Evolutionary conservation across 2,797 vertebrate species (phyloP).

Genomic region (Malacoctenus gilli): DNA sequence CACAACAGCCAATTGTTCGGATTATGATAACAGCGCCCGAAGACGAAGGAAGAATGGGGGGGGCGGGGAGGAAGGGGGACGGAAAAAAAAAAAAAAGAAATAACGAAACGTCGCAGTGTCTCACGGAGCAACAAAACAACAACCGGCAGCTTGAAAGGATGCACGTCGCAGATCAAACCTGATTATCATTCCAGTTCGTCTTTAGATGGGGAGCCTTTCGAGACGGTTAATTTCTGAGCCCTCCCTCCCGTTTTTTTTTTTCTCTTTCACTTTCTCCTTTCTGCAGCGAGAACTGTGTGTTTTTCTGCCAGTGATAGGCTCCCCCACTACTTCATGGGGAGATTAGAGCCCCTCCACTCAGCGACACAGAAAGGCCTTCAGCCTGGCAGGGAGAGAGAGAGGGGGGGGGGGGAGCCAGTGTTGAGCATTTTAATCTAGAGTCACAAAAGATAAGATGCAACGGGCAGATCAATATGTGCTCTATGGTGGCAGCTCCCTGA

Average conservation of each 20-base stretch:
- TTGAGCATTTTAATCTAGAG: slow-evolving; percentile 82
- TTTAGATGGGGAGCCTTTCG: slow-evolving; percentile 52
- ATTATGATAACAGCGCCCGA: slow-evolving; percentile 63
- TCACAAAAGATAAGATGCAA: slow-evolving; percentile 82
- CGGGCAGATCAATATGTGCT: slow-evolving; percentile 81
- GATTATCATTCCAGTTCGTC: slow-evolving; percentile 60
- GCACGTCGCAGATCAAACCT: slow-evolving; percentile 44
- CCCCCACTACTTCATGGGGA: slow-evolving; percentile 75
- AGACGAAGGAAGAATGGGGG: slow-evolving; percentile 43
- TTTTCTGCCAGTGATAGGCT: slow-evolving; percentile 66
- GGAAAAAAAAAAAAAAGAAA: neutral
- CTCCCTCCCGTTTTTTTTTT: too few relatives aligned
- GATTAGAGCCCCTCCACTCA: slow-evolving; percentile 83
- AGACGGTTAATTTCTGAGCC: slow-evolving; percentile 64
- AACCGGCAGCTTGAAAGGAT: slow-evolving; percentile 44
- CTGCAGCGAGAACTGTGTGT: slow-evolving; percentile 46
- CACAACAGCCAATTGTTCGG: slow-evolving; percentile 68
- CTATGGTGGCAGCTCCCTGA: slow-evolving; percentile 75
- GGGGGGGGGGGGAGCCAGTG: slow-evolving; percentile 64
- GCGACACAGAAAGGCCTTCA: slow-evolving; percentile 82
- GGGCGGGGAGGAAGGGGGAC: slow-evolving; percentile 1
- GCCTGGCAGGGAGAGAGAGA: slow-evolving; percentile 63
- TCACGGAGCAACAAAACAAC: slow-evolving; percentile 31
- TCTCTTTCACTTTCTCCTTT: neutral
- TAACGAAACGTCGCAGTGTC: too few relatives aligned